These are phyloP conservation scores for Aphidius ervi DNA, from an alignment of 1,140 invertebrate species.

Conservation along the genomic window DNA sequence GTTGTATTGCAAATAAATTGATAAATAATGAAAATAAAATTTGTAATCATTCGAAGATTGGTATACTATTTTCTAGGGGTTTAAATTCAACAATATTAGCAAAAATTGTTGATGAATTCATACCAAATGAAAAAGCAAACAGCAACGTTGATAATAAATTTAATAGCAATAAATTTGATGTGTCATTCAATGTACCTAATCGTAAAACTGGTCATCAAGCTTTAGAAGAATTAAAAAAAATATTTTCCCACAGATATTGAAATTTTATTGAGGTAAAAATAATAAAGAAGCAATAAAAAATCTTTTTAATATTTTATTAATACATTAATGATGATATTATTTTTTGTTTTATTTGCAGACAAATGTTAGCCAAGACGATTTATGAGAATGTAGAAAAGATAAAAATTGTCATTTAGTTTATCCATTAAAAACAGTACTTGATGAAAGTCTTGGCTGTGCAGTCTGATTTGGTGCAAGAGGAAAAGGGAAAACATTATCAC, in stretches of 20 bases:
- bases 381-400: constrained; percentile 49
- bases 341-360: constrained; percentile 54
- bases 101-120: constrained; percentile 69
- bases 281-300: background rate
- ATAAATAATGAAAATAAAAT: constrained; percentile 25
- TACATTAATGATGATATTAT: constrained; percentile 10
- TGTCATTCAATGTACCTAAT: too few species aligned
- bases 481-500: constrained; percentile 48
- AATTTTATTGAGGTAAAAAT: constrained; percentile 67
- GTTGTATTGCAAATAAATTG: too few species aligned
- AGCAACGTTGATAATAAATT: constrained; percentile 8
- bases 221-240: constrained; percentile 64
- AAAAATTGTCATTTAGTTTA: constrained; percentile 73
- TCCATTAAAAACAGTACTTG: constrained; percentile 82
- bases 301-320: constrained; percentile 14
- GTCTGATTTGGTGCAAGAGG: constrained; percentile 92
- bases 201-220: constrained; percentile 72
- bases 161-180: constrained; percentile 53
- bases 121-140: constrained; percentile 58
- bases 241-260: constrained; percentile 68
- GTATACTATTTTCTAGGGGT: constrained; percentile 91
- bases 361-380: constrained; percentile 68
- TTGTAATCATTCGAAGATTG: constrained; percentile 72
- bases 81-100: constrained; percentile 90
- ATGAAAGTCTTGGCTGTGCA: constrained; percentile 91